Conservation (phyloP, 2,888 invertebrate genomes). For the Bunonema sp. region DNA sequence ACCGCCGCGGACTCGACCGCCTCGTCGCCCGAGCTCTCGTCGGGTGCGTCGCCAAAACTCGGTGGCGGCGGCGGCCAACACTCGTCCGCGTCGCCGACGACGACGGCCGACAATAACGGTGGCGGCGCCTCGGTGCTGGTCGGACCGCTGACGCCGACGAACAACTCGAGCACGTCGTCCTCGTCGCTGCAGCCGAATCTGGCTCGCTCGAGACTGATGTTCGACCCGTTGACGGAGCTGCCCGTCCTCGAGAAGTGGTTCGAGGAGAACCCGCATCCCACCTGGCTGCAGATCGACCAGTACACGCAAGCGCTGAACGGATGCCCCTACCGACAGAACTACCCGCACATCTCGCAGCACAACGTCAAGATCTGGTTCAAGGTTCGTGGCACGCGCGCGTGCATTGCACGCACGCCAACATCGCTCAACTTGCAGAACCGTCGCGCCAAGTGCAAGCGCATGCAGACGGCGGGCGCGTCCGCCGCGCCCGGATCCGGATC, state of each 20-base stretch:
- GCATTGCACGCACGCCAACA: neutral
- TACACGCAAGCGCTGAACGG: conserved; percentile 91
- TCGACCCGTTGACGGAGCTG: conserved; percentile 94
- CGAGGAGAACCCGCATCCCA: conserved; percentile 89
- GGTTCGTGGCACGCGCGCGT: neutral
- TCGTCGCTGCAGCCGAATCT: conserved; percentile 1
- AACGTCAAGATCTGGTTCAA: conserved; percentile 93
- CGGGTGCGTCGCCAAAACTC: conserved; percentile 17
- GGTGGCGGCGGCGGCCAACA: conserved; percentile 3
- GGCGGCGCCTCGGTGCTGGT: too few relatives aligned
- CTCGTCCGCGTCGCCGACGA: neutral
- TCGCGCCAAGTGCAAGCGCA: conserved; percentile 86
- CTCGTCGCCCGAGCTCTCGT: conserved; percentile 25
- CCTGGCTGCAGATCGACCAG: conserved; percentile 86
- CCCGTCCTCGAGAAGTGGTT: conserved; percentile 61
- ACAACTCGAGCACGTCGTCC: neutral
- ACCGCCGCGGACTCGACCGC: conserved; percentile 27
- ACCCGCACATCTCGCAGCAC: conserved; percentile 91
- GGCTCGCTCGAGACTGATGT: conserved; percentile 80
- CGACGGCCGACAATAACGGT: too few relatives aligned
- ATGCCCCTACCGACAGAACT: conserved; percentile 86
- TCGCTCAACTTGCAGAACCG: conserved; percentile 59
- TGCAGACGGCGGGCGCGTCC: too few relatives aligned
- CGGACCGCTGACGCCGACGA: conserved; percentile 7
- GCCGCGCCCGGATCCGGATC: too few relatives aligned